Conservation (phyloP, 2,888 invertebrate genomes). For the Drosophila differens region DNA sequence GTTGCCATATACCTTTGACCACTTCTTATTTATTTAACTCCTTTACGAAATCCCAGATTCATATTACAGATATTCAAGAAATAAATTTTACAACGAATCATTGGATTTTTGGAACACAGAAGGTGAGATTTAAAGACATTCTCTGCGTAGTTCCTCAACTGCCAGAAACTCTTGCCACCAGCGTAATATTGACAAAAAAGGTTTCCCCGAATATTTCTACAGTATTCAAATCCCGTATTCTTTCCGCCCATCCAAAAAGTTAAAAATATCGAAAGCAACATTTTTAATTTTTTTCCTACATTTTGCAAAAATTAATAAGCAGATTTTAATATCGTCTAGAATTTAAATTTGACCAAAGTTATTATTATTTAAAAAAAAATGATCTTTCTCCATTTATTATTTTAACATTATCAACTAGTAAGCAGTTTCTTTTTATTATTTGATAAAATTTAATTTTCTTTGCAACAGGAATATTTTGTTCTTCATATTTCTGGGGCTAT, state of each 20-base stretch:
- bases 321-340: accelerated
- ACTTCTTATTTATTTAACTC: too few species aligned
- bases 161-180: too few species aligned
- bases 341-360: accelerated
- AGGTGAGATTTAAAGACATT: neutral
- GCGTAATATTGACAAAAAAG: too few species aligned
- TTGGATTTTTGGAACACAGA: neutral
- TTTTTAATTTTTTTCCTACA: neutral
- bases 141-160: neutral
- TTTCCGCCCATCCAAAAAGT: too few species aligned
- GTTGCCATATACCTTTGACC: too few species aligned
- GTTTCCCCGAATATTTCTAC: too few species aligned
- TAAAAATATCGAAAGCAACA: too few species aligned
- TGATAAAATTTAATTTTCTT: slow-evolving; percentile 1
- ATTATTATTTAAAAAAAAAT: neutral
- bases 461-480: slow-evolving; percentile 86
- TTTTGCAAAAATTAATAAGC: neutral
- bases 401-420: neutral
- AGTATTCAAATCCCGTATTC: too few species aligned
- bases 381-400: neutral
- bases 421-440: neutral
- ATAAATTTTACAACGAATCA: neutral
- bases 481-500: slow-evolving; percentile 88
- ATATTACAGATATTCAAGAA: neutral
- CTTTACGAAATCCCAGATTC: too few species aligned